These are phyloP conservation scores for Acrocephalus arundinaceus DNA, from an alignment of 2,113 vertebrate species.

Conservation along the genomic window DNA sequence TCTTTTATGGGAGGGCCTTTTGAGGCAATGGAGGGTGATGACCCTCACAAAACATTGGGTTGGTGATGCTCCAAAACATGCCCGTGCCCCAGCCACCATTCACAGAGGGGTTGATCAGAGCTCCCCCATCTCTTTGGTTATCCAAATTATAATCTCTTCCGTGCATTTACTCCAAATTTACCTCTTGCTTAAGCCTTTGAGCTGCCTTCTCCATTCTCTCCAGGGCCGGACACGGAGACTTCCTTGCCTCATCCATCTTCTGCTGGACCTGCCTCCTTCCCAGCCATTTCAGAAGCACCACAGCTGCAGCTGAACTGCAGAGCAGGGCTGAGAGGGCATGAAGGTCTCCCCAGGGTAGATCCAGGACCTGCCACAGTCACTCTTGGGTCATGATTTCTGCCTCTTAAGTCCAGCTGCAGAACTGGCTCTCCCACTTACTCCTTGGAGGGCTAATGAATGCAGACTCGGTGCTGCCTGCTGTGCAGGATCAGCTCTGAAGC, in stretches of 20 bases:
- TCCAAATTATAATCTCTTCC: not conserved
- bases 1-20: not conserved
- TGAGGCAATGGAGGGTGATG: not conserved
- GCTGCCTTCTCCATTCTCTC: conserved; percentile 43
- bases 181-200: conserved; percentile 23
- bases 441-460: not conserved
- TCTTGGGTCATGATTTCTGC: not conserved
- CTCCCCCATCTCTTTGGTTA: not conserved
- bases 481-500: not conserved
- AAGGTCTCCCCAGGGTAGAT: not conserved
- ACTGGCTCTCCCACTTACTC: not conserved
- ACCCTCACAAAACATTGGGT: not conserved
- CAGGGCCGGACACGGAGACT: not conserved
- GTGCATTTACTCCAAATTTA: not conserved
- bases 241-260: conserved; percentile 38
- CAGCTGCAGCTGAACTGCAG: not conserved
- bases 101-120: not conserved
- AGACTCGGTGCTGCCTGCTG: not conserved
- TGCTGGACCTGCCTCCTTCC: not conserved
- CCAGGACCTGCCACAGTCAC: not conserved
- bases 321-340: not conserved
- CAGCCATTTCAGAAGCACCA: conserved; percentile 11
- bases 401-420: not conserved
- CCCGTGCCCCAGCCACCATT: not conserved
- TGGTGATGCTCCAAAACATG: not conserved